Evolutionary conservation across 2,113 vertebrate genomes (phyloP).

Genomic region (Tenrec ecaudatus): DNA sequence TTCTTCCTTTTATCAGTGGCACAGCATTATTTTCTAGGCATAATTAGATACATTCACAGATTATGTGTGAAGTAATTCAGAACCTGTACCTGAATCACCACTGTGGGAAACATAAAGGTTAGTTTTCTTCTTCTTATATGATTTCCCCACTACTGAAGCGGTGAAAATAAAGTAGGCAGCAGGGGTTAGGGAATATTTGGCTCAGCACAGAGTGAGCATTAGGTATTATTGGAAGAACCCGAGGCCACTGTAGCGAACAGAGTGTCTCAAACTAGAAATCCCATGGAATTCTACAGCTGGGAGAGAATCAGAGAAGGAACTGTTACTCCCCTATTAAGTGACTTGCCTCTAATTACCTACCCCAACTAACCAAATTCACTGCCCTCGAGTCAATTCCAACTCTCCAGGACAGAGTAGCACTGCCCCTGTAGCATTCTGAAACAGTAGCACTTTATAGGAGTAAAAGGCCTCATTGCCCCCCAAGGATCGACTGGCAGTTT

Average conservation of each 20-base stretch:
- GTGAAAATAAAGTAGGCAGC: conserved; percentile 31
- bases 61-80: neutral
- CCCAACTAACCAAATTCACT: too few relatives aligned
- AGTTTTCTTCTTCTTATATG: neutral
- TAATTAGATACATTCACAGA: conserved; percentile 35
- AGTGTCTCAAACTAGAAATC: neutral
- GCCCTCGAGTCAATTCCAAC: too few relatives aligned
- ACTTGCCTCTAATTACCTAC: neutral
- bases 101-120: neutral
- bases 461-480: too few relatives aligned
- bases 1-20: neutral
- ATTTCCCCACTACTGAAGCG: conserved; percentile 5
- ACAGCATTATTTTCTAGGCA: conserved; percentile 42
- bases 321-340: neutral
- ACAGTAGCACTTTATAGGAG: too few relatives aligned
- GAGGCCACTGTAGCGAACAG: neutral
- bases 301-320: neutral
- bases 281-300: neutral
- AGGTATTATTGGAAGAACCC: neutral
- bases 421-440: too few relatives aligned
- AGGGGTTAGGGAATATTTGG: neutral
- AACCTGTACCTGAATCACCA: neutral
- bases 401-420: too few relatives aligned
- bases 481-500: too few relatives aligned
- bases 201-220: neutral